Conservation (phyloP, 2,113 vertebrate genomes). For the Cricetomys ansorgei region DNA sequence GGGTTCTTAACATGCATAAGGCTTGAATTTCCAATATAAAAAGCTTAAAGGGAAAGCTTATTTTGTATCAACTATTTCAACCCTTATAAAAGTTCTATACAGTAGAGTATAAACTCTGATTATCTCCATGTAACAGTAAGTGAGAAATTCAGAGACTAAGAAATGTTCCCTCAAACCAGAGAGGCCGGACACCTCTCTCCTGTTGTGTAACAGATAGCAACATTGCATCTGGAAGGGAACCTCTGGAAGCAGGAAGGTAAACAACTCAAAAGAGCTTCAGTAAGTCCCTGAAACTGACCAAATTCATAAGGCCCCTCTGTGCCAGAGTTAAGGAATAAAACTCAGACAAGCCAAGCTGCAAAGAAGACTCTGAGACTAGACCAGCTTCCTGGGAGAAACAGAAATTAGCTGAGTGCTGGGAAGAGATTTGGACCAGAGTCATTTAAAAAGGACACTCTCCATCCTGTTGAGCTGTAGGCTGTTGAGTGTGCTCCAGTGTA, state of each 20-base stretch:
- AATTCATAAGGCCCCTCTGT: not conserved
- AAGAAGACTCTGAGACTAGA: not conserved
- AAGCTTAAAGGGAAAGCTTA: not conserved
- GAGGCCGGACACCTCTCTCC: not conserved
- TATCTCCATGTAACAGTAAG: not conserved
- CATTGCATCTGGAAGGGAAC: not conserved
- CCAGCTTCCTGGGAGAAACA: not conserved
- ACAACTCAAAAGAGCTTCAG: too few species aligned
- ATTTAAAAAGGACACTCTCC: not conserved
- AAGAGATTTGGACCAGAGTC: not conserved
- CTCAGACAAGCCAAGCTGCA: not conserved
- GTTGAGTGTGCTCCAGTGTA: not conserved
- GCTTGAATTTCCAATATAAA: not conserved
- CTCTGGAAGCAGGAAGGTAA: not conserved
- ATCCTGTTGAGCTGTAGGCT: not conserved
- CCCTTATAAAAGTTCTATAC: not conserved
- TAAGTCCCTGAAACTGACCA: not conserved
- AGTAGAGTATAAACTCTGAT: not conserved
- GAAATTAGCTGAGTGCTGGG: not conserved
- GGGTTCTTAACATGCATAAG: not conserved
- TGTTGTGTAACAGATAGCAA: not conserved
- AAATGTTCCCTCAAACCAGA: not conserved
- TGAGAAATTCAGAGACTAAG: not conserved
- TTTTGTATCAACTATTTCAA: conserved; percentile 3
- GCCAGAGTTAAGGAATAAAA: not conserved